Conservation (phyloP, 2,888 invertebrate genomes). For the Drymonia ruficornis region DNA sequence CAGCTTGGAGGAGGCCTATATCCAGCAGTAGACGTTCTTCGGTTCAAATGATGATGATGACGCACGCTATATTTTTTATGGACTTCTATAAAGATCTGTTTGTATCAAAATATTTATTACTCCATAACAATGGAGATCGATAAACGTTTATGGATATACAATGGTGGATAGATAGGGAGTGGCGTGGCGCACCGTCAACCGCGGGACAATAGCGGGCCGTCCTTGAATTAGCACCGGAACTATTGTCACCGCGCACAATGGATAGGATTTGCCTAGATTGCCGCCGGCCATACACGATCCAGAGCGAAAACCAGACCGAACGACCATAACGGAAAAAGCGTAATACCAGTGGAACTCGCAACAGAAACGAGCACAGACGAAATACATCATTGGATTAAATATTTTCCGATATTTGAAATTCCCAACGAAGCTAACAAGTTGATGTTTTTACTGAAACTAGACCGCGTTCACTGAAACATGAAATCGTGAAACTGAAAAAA, state of each 20-base stretch:
- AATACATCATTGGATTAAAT: slow-evolving; percentile 11
- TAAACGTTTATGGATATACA: slow-evolving; percentile 37
- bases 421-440: slow-evolving; percentile 8
- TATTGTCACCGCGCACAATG: slow-evolving; percentile 76
- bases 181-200: slow-evolving; percentile 47
- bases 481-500: slow-evolving; percentile 15
- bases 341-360: slow-evolving; percentile 9
- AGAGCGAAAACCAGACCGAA: slow-evolving; percentile 50
- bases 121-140: slow-evolving; percentile 31
- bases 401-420: slow-evolving; percentile 13
- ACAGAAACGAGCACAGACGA: slow-evolving; percentile 4
- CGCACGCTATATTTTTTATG: too few relatives aligned
- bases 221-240: slow-evolving; percentile 81
- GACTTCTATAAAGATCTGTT: slow-evolving; percentile 18
- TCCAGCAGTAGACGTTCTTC: too few relatives aligned
- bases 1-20: too few relatives aligned
- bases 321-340: slow-evolving; percentile 32
- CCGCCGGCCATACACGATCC: slow-evolving; percentile 58
- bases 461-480: slow-evolving; percentile 10
- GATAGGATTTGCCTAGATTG: slow-evolving; percentile 73
- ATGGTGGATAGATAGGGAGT: slow-evolving; percentile 29
- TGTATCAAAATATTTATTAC: slow-evolving; percentile 31
- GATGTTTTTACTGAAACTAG: neutral
- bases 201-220: slow-evolving; percentile 67
- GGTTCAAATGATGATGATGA: too few relatives aligned